phyloP scores from a whole-genome alignment of 2,797 vertebrate genomes.

The Sebastes iracundus region DNA sequence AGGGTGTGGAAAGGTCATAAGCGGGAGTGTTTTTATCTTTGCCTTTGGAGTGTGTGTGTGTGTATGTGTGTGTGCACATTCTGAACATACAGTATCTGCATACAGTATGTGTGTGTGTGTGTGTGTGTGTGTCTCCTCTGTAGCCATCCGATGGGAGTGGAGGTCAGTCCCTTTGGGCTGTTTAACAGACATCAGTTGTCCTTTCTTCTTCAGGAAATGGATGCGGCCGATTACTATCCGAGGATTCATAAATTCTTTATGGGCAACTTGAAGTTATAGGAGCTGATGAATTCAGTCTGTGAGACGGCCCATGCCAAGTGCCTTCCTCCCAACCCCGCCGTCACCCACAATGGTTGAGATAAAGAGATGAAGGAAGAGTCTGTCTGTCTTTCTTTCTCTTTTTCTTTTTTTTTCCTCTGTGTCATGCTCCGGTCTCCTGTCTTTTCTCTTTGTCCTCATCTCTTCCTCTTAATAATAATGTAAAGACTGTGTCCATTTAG shows the following conservation, averaged over 20 bases:
- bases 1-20: neutral
- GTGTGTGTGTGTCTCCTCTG: constrained; percentile 35
- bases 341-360: constrained; percentile 58
- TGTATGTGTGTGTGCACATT: constrained; percentile 14
- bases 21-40: constrained; percentile 9
- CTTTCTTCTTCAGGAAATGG: constrained; percentile 89
- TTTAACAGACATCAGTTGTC: constrained; percentile 90
- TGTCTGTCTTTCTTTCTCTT: constrained; percentile 29
- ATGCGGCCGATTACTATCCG: constrained; percentile 90
- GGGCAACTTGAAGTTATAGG: constrained; percentile 83
- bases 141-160: constrained; percentile 81
- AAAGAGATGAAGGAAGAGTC: constrained; percentile 62
- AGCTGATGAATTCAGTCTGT: constrained; percentile 84
- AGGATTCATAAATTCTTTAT: constrained; percentile 91
- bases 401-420: neutral
- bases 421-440: constrained; percentile 3
- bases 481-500: constrained; percentile 58
- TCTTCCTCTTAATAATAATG: constrained; percentile 12
- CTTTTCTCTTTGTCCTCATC: neutral
- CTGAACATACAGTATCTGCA: neutral
- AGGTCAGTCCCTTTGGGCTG: constrained; percentile 90
- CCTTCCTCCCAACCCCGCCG: constrained; percentile 29
- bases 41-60: neutral
- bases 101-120: neutral
- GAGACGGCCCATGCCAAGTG: constrained; percentile 72